Evolutionary conservation across 1,140 invertebrate species (phyloP).

Genomic region (Cephus cinctus): DNA sequence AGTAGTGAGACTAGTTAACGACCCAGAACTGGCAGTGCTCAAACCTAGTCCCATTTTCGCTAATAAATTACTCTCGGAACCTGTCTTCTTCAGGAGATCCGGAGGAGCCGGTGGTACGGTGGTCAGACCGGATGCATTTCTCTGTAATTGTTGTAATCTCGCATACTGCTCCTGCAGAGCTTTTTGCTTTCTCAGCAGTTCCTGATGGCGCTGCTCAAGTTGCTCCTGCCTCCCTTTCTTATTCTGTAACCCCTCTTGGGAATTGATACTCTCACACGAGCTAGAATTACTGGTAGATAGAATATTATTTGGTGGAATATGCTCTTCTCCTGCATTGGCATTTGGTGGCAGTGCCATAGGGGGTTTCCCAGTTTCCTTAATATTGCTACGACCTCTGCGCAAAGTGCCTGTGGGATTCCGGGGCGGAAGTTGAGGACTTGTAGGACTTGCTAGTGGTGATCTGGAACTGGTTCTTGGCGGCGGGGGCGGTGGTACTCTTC

Average conservation of each 20-base stretch:
- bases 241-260: conserved; percentile 63
- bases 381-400: conserved; percentile 22
- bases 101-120: conserved; percentile 61
- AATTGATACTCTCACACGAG: conserved; percentile 76
- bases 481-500: conserved; percentile 81
- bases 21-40: conserved; percentile 62
- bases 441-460: conserved; percentile 78
- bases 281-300: conserved; percentile 63
- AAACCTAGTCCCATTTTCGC: conserved; percentile 79
- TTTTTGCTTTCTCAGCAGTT: conserved; percentile 80
- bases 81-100: conserved; percentile 78
- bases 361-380: conserved; percentile 33
- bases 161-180: conserved; percentile 87
- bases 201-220: conserved; percentile 81
- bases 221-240: conserved; percentile 69
- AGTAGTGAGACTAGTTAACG: conserved; percentile 61
- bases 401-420: conserved; percentile 46
- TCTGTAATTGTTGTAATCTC: conserved; percentile 79
- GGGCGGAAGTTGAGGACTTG: conserved; percentile 63
- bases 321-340: conserved; percentile 51
- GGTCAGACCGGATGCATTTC: conserved; percentile 65
- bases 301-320: conserved; percentile 29
- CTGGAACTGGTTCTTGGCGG: conserved; percentile 80
- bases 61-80: conserved; percentile 84
- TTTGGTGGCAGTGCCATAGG: conserved; percentile 52